A percentile compares a stretch with the other conserved stretches of the same genome.
These are phyloP conservation scores for Caenorhabditis sinica DNA, from an alignment of 2,888 invertebrate species.

Conservation along the genomic window DNA sequence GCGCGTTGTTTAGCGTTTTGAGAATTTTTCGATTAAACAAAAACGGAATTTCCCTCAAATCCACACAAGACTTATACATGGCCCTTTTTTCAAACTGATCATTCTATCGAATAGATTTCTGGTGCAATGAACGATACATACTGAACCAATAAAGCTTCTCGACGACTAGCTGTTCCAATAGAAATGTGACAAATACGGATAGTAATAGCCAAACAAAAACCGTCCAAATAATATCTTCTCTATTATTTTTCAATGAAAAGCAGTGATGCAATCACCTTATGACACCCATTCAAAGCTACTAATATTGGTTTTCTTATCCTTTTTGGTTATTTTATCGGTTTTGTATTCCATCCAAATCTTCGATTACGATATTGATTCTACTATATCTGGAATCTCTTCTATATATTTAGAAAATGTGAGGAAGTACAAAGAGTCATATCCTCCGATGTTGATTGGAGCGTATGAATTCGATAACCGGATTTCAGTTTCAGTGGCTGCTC, in stretches of 20 bases:
- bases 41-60: neutral
- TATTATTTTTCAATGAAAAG: neutral
- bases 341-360: constrained; percentile 19
- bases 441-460: constrained; percentile 43
- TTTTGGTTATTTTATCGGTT: constrained; percentile 34
- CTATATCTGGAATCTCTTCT: constrained; percentile 29
- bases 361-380: constrained; percentile 21
- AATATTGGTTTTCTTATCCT: constrained; percentile 13
- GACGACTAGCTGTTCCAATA: constrained; percentile 28
- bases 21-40: neutral
- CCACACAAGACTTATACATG: neutral
- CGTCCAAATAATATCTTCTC: neutral
- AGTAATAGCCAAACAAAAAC: neutral
- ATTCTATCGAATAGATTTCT: neutral
- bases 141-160: constrained; percentile 6
- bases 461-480: constrained; percentile 32
- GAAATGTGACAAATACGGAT: constrained; percentile 32
- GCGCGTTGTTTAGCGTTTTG: too few species aligned
- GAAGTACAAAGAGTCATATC: constrained; percentile 47
- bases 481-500: constrained; percentile 47
- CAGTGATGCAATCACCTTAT: constrained; percentile 1
- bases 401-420: constrained; percentile 25
- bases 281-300: constrained; percentile 16
- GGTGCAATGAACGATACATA: neutral
- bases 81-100: neutral